Percentiles rank a stretch among this genome's conserved stretches.
These are phyloP conservation scores for Caranx melampygus DNA, from an alignment of 2,113 vertebrate genomes.

Conservation along the genomic window DNA sequence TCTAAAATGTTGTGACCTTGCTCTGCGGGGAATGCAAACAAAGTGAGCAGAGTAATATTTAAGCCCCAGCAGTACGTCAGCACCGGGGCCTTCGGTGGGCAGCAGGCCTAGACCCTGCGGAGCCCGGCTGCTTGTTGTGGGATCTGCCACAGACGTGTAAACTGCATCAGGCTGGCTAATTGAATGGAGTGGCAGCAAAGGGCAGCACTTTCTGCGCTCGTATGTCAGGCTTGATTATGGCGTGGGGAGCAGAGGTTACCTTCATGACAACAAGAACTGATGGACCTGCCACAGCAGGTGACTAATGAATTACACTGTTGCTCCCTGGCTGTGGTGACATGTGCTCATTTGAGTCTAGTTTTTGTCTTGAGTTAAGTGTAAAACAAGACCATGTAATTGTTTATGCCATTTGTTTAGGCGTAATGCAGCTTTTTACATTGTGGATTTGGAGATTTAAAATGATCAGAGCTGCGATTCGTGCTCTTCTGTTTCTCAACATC, in stretches of 20 bases:
- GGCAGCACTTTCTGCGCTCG: conserved; percentile 36
- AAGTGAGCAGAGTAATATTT: conserved; percentile 68
- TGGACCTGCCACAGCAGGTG: neutral
- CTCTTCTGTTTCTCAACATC: neutral
- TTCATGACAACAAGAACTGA: conserved; percentile 34
- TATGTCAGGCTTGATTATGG: conserved; percentile 38
- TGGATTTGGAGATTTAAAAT: neutral
- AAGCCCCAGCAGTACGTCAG: conserved; percentile 72
- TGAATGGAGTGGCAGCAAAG: conserved; percentile 60
- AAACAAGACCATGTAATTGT: neutral
- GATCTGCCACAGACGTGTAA: conserved; percentile 67
- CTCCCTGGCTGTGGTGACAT: neutral
- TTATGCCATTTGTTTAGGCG: neutral
- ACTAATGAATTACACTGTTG: conserved; percentile 14
- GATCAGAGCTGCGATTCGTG: neutral
- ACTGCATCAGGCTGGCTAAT: conserved; percentile 64
- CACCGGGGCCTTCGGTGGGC: conserved; percentile 62
- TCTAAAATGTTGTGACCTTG: conserved; percentile 70
- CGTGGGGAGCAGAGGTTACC: conserved; percentile 11
- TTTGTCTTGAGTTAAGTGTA: neutral
- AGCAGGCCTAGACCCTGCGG: conserved; percentile 70
- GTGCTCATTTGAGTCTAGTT: neutral
- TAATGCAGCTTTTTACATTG: neutral
- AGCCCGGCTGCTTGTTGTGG: conserved; percentile 71
- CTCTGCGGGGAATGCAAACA: conserved; percentile 77